phyloP scores from a whole-genome alignment of 2,888 invertebrate genomes.

The Ophioninae sp. region DNA sequence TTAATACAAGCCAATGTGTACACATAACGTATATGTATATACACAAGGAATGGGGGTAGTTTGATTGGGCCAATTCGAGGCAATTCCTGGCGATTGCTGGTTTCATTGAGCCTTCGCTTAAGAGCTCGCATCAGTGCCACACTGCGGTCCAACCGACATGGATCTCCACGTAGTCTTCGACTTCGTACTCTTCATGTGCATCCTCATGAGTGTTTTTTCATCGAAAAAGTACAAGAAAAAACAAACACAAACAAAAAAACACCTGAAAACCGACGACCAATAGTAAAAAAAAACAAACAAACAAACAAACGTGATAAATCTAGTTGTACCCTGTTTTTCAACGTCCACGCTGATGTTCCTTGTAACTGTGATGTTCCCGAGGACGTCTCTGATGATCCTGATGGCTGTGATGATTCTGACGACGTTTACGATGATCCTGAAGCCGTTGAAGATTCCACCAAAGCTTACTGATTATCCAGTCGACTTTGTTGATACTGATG shows the following conservation, averaged over 20 bases:
- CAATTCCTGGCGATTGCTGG: constrained; percentile 81
- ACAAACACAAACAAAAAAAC: background rate
- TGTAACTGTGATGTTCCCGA: too few species aligned
- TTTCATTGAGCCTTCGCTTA: constrained; percentile 80
- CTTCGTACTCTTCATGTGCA: constrained; percentile 25
- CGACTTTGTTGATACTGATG: too few species aligned
- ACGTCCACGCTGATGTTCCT: too few species aligned
- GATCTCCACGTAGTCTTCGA: constrained; percentile 66
- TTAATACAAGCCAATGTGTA: constrained; percentile 72
- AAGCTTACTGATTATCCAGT: too few species aligned
- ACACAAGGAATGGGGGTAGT: constrained; percentile 79
- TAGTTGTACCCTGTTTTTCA: too few species aligned
- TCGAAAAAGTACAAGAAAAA: background rate
- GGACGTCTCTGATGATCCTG: too few species aligned
- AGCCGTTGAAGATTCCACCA: too few species aligned
- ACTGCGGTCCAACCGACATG: constrained; percentile 79
- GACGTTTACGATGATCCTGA: too few species aligned
- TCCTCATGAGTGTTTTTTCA: constrained; percentile 1
- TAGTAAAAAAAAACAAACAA: background rate
- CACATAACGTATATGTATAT: constrained; percentile 75
- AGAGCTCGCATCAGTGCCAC: constrained; percentile 78
- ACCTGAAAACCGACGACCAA: background rate
- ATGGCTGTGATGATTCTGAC: too few species aligned
- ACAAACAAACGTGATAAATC: background rate
- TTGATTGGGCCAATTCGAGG: constrained; percentile 82